Base-by-base conservation (phyloP, 2,797 vertebrate genomes). In the Podargus strigoides region DNA sequence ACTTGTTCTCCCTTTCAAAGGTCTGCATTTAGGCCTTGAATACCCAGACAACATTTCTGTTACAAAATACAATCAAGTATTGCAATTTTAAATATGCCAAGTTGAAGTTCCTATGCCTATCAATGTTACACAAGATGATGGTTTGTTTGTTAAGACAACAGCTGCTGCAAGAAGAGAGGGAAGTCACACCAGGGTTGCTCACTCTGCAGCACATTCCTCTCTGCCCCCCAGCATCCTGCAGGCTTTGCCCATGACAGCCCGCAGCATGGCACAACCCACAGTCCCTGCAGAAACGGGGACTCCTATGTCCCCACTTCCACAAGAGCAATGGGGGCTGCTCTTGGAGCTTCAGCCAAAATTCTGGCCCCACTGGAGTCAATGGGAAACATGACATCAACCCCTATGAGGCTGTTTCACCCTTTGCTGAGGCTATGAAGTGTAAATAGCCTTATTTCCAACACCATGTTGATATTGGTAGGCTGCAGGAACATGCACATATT, bases 211-310 rank as follows among this genome's bases (percentile, higher is more conserved):
- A 17, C 5, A 16, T 28, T 21, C 19, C 37, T 37, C 46, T 62
- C 21, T 2, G 6, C 4, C 11, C 7, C 9, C 3, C 7, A 3
- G 44, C 47, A 77, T 42, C 7, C 39, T 30, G 24, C 39, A 63
- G 41, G 28, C 41, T 74, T 21, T 1, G 1, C 9, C 36, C 10
- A 3, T 3, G 20, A 12, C 52, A 36, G 79, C 58, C 67, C 37
- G 19, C 1, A 4, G 55, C 68, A 41, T 2, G 1, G n/a, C 58
- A 83, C 30, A 89, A 7, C 5, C 20, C 19, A 9, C 1, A 1
- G 39, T 22, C 7, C 32, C 24, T 2, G 2, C 24, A 8, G 17
- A 15, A 59, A 36, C 0, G 3, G 22, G 8, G 9, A 36, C 23
- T 37, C 63, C n/a, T 2, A 0, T 3, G 18, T 17, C 4, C 10